These are phyloP conservation scores for Talpa occidentalis DNA, from an alignment of 2,113 vertebrate species.

Conservation along the genomic window DNA sequence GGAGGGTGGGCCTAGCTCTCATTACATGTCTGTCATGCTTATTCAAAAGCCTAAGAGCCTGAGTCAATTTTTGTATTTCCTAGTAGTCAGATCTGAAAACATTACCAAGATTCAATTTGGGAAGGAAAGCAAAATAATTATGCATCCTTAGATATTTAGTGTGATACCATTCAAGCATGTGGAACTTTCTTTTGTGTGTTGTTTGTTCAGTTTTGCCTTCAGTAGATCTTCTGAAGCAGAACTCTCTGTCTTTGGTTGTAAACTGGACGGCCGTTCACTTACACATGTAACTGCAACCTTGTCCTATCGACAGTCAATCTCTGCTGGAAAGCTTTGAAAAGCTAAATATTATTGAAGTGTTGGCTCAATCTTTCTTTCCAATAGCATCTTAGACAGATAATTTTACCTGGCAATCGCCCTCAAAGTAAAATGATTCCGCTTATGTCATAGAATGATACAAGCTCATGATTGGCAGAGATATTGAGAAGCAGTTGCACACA, in stretches of 20 bases:
- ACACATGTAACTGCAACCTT: too few species aligned
- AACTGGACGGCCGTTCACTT: not conserved
- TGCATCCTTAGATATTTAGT: not conserved
- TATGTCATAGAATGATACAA: not conserved
- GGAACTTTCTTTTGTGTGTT: slow-evolving; percentile 26
- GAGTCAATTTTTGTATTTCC: not conserved
- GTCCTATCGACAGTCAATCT: slow-evolving; percentile 40
- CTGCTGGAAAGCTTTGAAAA: slow-evolving; percentile 62
- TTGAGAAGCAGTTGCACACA: not conserved
- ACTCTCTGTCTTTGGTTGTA: not conserved
- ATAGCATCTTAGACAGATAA: not conserved
- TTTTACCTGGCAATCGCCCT: not conserved
- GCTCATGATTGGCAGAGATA: not conserved
- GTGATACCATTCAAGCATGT: not conserved
- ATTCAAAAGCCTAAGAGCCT: not conserved
- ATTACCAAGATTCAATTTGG: not conserved
- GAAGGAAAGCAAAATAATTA: slow-evolving; percentile 36
- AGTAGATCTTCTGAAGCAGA: slow-evolving; percentile 19
- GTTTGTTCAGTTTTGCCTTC: slow-evolving; percentile 1
- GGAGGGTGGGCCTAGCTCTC: accelerated
- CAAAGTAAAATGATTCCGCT: not conserved
- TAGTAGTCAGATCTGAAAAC: not conserved
- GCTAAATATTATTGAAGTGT: slow-evolving; percentile 53
- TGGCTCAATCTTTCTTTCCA: slow-evolving; percentile 24
- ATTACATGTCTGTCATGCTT: not conserved